A percentile compares a stretch with the other conserved stretches of the same genome.
phyloP scores from a whole-genome alignment of 2,797 vertebrate genomes.

The Enteromius anoplus region DNA sequence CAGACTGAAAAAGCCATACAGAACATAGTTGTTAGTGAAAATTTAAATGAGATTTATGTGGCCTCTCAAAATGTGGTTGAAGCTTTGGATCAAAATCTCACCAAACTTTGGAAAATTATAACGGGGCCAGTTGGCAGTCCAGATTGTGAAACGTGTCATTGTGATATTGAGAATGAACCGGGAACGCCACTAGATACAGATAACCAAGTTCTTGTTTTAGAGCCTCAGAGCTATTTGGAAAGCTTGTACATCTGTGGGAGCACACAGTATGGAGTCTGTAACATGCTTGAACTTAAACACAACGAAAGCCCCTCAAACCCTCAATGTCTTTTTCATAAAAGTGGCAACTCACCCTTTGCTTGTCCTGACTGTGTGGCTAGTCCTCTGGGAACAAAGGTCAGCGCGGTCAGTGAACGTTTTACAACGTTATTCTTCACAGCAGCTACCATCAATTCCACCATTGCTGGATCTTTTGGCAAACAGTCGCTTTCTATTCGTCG shows the following conservation, averaged over 20 bases:
- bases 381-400: slow-evolving; percentile 85
- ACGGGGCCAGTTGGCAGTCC: slow-evolving; percentile 86
- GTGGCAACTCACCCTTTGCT: slow-evolving; percentile 64
- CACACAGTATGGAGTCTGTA: slow-evolving; percentile 83
- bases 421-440: slow-evolving; percentile 83
- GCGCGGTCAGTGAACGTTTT: slow-evolving; percentile 69
- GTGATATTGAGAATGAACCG: slow-evolving; percentile 64
- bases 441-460: slow-evolving; percentile 76
- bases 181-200: slow-evolving; percentile 77
- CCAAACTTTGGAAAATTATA: slow-evolving; percentile 72
- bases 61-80: slow-evolving; percentile 84
- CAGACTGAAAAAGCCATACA: slow-evolving; percentile 77
- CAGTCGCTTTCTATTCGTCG: slow-evolving; percentile 85
- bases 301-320: slow-evolving; percentile 44
- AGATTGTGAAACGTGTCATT: slow-evolving; percentile 82
- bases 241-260: slow-evolving; percentile 88
- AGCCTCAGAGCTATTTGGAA: slow-evolving; percentile 61
- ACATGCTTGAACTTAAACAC: slow-evolving; percentile 66
- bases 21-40: slow-evolving; percentile 75
- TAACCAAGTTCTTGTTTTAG: slow-evolving; percentile 84
- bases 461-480: slow-evolving; percentile 78
- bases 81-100: slow-evolving; percentile 67
- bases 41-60: slow-evolving; percentile 74
- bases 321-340: slow-evolving; percentile 77
- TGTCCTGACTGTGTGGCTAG: slow-evolving; percentile 92